phyloP scores from a whole-genome alignment of 2,113 vertebrate species.

The Neofelis nebulosa region DNA sequence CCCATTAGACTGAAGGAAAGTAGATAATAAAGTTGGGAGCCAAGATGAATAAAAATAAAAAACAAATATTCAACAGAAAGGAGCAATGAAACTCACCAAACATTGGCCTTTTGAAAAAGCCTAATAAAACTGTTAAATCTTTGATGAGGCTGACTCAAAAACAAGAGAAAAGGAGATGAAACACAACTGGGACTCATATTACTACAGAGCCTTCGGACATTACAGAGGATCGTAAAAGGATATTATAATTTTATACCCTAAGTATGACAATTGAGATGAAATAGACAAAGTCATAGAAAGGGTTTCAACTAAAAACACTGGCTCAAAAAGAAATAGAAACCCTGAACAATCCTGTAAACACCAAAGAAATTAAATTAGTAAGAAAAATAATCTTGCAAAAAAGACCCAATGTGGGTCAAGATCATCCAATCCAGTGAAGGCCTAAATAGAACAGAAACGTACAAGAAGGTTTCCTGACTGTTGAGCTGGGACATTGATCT shows the following conservation, averaged over 20 bases:
- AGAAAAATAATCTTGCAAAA: not conserved
- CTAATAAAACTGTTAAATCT: not conserved
- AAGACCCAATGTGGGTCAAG: not conserved
- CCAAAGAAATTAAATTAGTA: not conserved
- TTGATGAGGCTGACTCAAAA: not conserved
- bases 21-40: not conserved
- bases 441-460: not conserved
- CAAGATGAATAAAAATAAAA: conserved; percentile 12
- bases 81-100: not conserved
- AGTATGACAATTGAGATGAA: not conserved
- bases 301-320: not conserved
- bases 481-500: not conserved
- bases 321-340: not conserved
- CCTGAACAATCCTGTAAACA: not conserved
- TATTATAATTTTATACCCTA: not conserved
- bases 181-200: too few species aligned
- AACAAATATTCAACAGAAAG: not conserved
- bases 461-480: not conserved
- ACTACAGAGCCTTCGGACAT: not conserved
- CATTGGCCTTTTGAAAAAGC: not conserved
- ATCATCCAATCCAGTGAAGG: not conserved
- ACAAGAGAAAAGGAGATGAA: not conserved
- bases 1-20: not conserved
- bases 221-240: not conserved
- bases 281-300: not conserved